Base-by-base conservation (phyloP, 2,888 invertebrate genomes). In the Nomada fabriciana region DNA sequence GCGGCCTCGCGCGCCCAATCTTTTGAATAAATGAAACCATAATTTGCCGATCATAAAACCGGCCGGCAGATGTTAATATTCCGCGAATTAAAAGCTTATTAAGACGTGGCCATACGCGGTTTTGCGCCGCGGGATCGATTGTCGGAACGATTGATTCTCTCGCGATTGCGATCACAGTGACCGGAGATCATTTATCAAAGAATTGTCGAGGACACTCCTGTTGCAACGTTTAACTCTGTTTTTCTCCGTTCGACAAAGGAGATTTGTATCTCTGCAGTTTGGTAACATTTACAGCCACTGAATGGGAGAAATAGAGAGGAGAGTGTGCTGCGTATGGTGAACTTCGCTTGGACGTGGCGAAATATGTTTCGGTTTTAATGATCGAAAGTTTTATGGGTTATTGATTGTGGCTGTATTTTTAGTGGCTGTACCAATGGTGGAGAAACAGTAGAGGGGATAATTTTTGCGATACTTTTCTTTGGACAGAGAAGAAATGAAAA, bases 21-120 rank as follows among this genome's bases (percentile, higher is more conserved):
- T 65, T 77, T 43, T 50, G 65, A 77, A 77, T 72, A 77, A 77
- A 77, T 72, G 72, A 77, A 76, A 73, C 52, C 64, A 59, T 76
- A 72, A 64, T 71, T 76, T 65, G 72, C 25, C n/a, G n/a, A n/a
- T 42, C 36, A 65, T 53, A 53, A 72, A 64, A 47, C 50, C 64
- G 23, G 18, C 59, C 59, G 18, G 13, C 47, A 63, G 36, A 55
- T 64, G 63, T 25, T 65, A 60, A 72, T 73, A 67, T 50, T 29
- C 53, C 11, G 43, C 59, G 65, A 77, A 73, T 60, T 72, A 77
- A 77, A 77, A 72, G 60, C 25, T 67, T 65, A 73, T 77, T 77
- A 77, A 74, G 65, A 65, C 55, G 43, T 53, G 43, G 13, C 25
- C 42, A 7, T 18, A 55, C 18, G 23, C 42, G 55, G 42, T 55